Conservation (phyloP, 53 echinoderm and acorn worm genomes). For the Glandiceps talaboti region DNA sequence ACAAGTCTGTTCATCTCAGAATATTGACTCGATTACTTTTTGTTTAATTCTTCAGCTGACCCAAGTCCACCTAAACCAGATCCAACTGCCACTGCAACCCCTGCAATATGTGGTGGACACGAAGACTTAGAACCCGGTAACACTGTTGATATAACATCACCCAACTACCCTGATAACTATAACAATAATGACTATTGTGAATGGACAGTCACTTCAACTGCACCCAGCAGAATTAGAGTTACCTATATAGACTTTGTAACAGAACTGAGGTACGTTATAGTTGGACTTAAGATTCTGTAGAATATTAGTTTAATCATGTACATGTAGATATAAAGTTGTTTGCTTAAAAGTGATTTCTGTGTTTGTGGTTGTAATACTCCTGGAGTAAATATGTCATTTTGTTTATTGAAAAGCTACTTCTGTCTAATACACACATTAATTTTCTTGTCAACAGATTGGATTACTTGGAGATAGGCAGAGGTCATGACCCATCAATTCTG, state of each 20-base stretch:
- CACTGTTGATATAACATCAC: neutral
- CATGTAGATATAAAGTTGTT: too few species aligned
- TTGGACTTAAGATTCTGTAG: too few species aligned
- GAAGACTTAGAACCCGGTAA: neutral
- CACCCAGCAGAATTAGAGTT: slow-evolving; percentile 19
- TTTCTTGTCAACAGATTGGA: too few species aligned
- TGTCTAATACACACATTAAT: too few species aligned
- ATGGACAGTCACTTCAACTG: slow-evolving; percentile 39
- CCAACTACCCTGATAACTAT: slow-evolving; percentile 71
- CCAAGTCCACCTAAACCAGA: neutral
- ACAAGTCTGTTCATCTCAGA: too few species aligned
- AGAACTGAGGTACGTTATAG: slow-evolving; percentile 6
- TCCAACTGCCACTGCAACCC: neutral
- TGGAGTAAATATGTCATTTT: too few species aligned
- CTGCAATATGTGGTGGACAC: neutral
- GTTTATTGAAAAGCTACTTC: too few species aligned
- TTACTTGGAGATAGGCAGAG: slow-evolving; percentile 25
- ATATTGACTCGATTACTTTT: too few species aligned
- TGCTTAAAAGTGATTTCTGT: too few species aligned
- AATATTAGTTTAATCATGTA: too few species aligned
- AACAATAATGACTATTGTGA: slow-evolving; percentile 41
- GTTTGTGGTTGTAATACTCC: too few species aligned
- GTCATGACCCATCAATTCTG: slow-evolving; percentile 7
- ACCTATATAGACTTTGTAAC: slow-evolving; percentile 25
- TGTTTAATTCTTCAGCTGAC: neutral